Evolutionary conservation across 2,113 vertebrate species (phyloP).

Genomic region (Oxyruncus cristatus): DNA sequence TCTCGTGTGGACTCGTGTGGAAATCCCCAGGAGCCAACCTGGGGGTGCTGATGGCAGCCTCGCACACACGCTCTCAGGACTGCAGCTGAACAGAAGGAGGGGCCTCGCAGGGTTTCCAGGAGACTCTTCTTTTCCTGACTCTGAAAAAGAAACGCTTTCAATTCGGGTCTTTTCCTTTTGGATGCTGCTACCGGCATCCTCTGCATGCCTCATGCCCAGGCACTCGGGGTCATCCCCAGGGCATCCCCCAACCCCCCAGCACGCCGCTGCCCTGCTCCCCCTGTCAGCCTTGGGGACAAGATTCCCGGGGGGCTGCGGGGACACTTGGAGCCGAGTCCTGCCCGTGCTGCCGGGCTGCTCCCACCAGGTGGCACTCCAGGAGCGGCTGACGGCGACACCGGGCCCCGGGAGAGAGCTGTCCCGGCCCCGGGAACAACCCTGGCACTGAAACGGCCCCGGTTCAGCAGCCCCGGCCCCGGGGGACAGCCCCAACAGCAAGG

Average conservation of each 20-base stretch:
- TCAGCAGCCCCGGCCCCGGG: not conserved
- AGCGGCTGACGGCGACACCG: not conserved
- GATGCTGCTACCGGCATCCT: rapidly evolving
- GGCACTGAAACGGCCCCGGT: not conserved
- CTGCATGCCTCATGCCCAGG: rapidly evolving
- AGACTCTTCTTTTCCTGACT: rapidly evolving
- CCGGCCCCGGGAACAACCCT: too few relatives aligned
- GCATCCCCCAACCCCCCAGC: rapidly evolving
- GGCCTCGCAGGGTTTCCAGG: rapidly evolving
- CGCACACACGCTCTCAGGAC: rapidly evolving
- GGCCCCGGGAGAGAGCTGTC: not conserved
- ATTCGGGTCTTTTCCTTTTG: rapidly evolving
- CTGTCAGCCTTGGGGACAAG: rapidly evolving
- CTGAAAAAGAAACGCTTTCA: not conserved
- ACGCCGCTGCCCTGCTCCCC: rapidly evolving
- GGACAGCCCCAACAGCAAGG: too few relatives aligned
- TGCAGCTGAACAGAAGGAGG: rapidly evolving
- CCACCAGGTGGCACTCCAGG: slow-evolving; percentile 73
- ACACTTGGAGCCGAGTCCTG: rapidly evolving
- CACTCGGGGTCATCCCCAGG: not conserved
- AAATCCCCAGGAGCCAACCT: rapidly evolving
- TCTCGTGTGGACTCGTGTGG: rapidly evolving
- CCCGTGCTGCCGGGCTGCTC: rapidly evolving
- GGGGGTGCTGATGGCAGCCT: rapidly evolving
- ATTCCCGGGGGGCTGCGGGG: too few relatives aligned